Base-by-base conservation (phyloP, 2,888 invertebrate genomes). In the Strigamia transsilvanica region DNA sequence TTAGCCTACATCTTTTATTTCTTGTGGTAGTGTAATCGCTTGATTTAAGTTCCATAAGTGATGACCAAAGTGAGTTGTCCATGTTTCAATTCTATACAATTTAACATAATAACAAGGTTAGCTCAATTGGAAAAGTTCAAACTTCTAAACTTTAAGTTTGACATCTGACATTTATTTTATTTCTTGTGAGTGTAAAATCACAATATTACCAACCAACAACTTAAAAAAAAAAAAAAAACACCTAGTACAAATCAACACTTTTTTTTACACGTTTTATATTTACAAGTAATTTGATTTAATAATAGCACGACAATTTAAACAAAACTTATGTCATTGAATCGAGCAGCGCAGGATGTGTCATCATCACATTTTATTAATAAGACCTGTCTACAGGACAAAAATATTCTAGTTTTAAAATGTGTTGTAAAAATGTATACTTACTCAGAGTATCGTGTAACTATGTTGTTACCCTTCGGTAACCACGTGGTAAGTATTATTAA, bases 61-160 rank as follows among this genome's bases (percentile, higher is more conserved):
- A 12, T 32, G 73, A 7, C 73, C 73, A 73, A 73, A 73, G 15
- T 73, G 73, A n/a, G 23, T 73, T 73, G 73, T 73, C 73, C 73
- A 73, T 32, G 12, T 73, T 32, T 73, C 73, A 27, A 73, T 27
- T 73, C 73, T 73, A 27, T 18, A 18, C 5, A 38, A 9, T 38
- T 38, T 56, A n/a, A 56, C n/a, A 18, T 32, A 73, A 73, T 27
- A 15, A 73, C 23, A 73, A 73, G 32, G 32, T 73, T 12, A 73
- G 13, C 12, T 10, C 13, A 73, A 32, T 73, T 73, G 21, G 61
- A 18, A 21, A 46, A 46, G n/a, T 46, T 46, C n/a, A 46, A 46
- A 46, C 46, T 13, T 46, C n/a, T 15, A 46, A n/a, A 13, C 46
- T 61, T 61, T 15, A 61, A 18, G 2, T 61, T 12, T 21, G 13